These are phyloP conservation scores for Mustela lutreola DNA, from an alignment of 2,113 vertebrate genomes.

Conservation along the genomic window DNA sequence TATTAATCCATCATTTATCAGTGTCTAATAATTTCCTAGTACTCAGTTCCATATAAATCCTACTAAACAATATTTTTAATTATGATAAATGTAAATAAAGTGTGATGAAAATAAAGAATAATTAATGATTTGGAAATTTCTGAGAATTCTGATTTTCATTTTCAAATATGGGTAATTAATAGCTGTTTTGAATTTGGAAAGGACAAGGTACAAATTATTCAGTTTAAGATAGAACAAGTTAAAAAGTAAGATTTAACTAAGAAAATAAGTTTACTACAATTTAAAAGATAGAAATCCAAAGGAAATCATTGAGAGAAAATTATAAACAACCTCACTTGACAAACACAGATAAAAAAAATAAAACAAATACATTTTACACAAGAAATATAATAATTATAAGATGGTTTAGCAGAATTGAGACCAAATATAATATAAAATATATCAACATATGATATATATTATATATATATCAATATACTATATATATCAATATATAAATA, in stretches of 20 bases:
- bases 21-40: background rate
- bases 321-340: background rate
- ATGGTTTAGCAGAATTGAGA: background rate
- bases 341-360: background rate
- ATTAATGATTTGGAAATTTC: background rate
- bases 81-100: background rate
- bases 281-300: background rate
- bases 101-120: background rate
- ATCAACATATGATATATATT: no score
- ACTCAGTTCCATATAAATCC: background rate
- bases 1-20: background rate
- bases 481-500: no score
- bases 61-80: background rate
- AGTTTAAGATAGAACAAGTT: background rate
- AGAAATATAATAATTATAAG: background rate
- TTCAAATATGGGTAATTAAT: background rate
- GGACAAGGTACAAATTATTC: background rate
- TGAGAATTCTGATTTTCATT: conserved; percentile 31
- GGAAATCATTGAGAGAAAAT: background rate
- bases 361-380: background rate
- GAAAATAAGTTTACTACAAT: background rate
- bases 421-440: background rate
- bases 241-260: background rate
- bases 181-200: background rate
- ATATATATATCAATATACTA: no score